These are phyloP conservation scores for Athalia circularis DNA, from an alignment of 2,888 invertebrate species.

Conservation along the genomic window DNA sequence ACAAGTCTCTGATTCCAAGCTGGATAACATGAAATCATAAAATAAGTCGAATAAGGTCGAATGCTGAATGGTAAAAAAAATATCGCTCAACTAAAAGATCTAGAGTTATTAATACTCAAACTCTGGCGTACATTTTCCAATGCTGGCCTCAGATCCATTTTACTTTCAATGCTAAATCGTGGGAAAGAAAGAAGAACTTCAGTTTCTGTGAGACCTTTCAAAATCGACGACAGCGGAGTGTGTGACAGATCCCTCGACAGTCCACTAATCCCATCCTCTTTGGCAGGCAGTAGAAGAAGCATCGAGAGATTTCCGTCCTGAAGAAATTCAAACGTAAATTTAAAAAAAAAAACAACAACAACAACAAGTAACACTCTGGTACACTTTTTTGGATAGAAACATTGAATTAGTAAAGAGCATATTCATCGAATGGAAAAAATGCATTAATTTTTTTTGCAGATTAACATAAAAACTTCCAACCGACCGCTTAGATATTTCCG, in stretches of 20 bases:
- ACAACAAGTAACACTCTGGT: no score
- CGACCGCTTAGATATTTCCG: no score
- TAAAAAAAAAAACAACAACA: neutral
- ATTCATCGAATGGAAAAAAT: no score
- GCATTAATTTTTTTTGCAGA: no score
- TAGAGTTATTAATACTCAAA: no score
- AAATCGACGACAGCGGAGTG: constrained; percentile 75
- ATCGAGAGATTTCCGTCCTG: constrained; percentile 80
- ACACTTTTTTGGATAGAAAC: no score
- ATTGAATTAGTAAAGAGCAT: no score
- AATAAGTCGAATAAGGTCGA: neutral
- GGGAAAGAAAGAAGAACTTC: constrained; percentile 79
- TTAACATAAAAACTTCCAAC: no score
- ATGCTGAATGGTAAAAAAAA: no score
- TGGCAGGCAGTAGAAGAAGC: constrained; percentile 78
- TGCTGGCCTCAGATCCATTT: constrained; percentile 75
- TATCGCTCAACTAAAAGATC: no score
- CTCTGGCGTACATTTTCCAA: constrained; percentile 73
- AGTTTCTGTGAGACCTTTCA: constrained; percentile 72
- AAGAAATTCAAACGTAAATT: constrained; percentile 52
- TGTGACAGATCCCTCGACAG: constrained; percentile 78
- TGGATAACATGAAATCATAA: constrained; percentile 69
- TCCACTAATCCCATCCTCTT: constrained; percentile 74
- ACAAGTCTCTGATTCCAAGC: constrained; percentile 79
- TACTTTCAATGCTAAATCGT: constrained; percentile 78